Evolutionary conservation across 2,888 invertebrate species (phyloP).

Genomic region (Drosophila sordidula): DNA sequence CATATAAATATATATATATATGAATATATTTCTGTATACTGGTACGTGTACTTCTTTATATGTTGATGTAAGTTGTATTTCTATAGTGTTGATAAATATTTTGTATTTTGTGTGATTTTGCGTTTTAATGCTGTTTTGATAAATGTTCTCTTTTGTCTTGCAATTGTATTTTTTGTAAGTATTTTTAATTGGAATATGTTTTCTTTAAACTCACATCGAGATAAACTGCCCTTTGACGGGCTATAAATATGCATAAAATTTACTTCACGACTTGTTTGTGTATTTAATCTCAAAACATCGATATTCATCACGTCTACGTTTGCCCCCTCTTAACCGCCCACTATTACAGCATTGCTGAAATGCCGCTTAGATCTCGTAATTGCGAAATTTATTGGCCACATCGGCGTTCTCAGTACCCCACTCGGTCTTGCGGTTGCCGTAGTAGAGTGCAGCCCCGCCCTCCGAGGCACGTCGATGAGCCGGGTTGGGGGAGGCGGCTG

Average conservation of each 20-base stretch:
- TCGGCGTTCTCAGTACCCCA: conserved; percentile 92
- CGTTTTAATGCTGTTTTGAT: conserved; percentile 36
- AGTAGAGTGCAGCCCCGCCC: conserved; percentile 92
- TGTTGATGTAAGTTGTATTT: conserved; percentile 25
- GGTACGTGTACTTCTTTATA: too few species aligned
- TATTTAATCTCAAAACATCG: conserved; percentile 26
- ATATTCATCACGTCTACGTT: conserved; percentile 27
- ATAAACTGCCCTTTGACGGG: conserved; percentile 41
- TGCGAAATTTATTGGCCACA: conserved; percentile 94
- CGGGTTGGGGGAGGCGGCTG: conserved; percentile 86
- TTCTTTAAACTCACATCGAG: conserved; percentile 61
- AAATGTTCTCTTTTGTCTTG: conserved; percentile 15
- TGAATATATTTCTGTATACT: neutral
- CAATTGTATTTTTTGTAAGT: conserved; percentile 11
- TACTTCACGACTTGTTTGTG: conserved; percentile 19
- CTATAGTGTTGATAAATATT: conserved; percentile 33
- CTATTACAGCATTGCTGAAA: conserved; percentile 1
- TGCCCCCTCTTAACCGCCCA: too few species aligned
- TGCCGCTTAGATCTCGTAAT: conserved; percentile 93
- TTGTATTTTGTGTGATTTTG: conserved; percentile 14
- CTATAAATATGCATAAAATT: conserved; percentile 50
- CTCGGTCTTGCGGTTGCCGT: conserved; percentile 86
- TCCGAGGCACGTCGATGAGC: conserved; percentile 92
- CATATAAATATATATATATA: conserved; percentile 29
- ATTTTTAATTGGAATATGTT: conserved; percentile 49